Base-by-base conservation (phyloP, 2,888 invertebrate species). In the Perizoma flavofasciatum region DNA sequence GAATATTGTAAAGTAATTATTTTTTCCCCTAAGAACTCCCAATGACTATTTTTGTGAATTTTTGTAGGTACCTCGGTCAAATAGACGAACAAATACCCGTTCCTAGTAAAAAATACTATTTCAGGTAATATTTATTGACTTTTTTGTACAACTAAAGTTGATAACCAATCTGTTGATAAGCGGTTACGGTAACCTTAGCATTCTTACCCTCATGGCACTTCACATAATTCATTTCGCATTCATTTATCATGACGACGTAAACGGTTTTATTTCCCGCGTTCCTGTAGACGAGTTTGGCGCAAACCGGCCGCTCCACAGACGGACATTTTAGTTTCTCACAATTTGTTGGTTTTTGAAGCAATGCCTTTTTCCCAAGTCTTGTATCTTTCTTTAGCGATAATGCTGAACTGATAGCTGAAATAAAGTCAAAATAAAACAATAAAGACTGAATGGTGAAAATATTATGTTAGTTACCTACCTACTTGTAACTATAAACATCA, bases 171-270 rank as follows among this genome's bases (percentile, higher is more conserved):
- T 22, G 22, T 22, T 22, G 22, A 3, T 22, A 22, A 22, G 22
- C 22, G 22, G 22, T 22, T 22, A 22, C 22, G 1, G 22, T 22
- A 41, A 8, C 41, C 2, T 41, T n/a, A 5, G 8, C 0, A 37
- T 8, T n/a, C 41, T 22, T 70, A 85, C 86, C 81, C 65, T 75
- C 66, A 59, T 81, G 72, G 46, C 86, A 86, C 37, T 77, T 79
- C 22, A 76, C 64, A 40, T 79, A 85, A 1, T 77, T 67, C 51
- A 84, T 59, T 67, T 86, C 85, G 9, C 86, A 86, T 64, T 77
- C 75, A 52, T 85, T 86, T 0, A 78, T 34, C 41, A 79, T 75
- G 0, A 75, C 55, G 0, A 83, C 62, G 41, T 70, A 71, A 4
- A 70, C 59, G 3, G 66, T 71, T 33, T 40, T 70, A 3, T 59